Percentiles rank a stretch among this genome's conserved stretches.
Conservation (phyloP, 92 coral and sea anemone genomes). For the Meandrina meandrites region DNA sequence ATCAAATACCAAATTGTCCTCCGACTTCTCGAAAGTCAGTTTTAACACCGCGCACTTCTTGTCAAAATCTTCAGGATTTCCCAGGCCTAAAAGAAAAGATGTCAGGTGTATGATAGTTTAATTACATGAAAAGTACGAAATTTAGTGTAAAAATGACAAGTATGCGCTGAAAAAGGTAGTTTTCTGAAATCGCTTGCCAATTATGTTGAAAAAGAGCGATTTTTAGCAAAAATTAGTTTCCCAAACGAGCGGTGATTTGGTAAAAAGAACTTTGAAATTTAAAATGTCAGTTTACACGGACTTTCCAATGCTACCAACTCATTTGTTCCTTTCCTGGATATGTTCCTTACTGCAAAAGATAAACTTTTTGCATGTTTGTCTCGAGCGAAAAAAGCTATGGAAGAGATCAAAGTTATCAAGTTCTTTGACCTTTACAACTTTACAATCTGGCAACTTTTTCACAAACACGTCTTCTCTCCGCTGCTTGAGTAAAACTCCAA, state of each 20-base stretch:
- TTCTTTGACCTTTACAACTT: no score
- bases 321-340: background rate
- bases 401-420: no score
- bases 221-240: background rate
- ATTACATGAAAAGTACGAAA: background rate
- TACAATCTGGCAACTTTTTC: no score
- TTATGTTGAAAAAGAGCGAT: background rate
- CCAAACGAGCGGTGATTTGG: no score
- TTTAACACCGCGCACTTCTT: slow-evolving; percentile 72
- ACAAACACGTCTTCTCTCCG: no score
- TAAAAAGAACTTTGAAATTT: no score
- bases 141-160: background rate
- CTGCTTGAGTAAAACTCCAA: no score
- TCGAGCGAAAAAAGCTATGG: no score
- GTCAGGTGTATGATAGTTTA: background rate
- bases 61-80: slow-evolving; percentile 75
- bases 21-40: slow-evolving; percentile 70
- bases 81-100: slow-evolving; percentile 42
- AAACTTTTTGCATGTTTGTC: no score
- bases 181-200: background rate
- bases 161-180: background rate
- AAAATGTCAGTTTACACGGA: background rate
- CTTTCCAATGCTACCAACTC: background rate
- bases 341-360: background rate
- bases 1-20: slow-evolving; percentile 63